Evolutionary conservation across 2,113 vertebrate genomes (phyloP), one percentile per base, ranked within the genome.

Genomic region (Scytalopus superciliaris): DNA sequence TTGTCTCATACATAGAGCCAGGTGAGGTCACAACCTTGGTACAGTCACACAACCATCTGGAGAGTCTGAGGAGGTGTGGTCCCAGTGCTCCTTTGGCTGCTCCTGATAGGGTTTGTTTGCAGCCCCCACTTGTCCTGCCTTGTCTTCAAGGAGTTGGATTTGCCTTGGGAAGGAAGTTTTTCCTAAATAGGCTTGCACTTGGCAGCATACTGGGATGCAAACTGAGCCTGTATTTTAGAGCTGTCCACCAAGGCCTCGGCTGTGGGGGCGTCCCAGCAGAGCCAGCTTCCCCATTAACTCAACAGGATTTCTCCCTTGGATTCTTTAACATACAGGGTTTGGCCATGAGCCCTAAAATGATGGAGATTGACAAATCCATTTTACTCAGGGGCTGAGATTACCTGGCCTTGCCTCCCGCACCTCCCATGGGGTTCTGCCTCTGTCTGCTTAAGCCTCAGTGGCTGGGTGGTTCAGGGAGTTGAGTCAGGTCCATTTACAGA

Each of bases 11-110:
- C 33, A 16, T 9, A 8, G 64, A 81, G 18, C 49, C 45, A 31
- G 60, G 27, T 50, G 70, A 22, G 64, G 35, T 53, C 40, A 25
- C 40, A 31, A 64, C 44, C 37, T 21, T n/a, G 40, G 27, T 30
- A 6, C 4, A 4, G 37, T 63, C 31, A 15, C n/a, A 21, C 14
- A 44, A 3, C 28, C 4, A 2, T 2, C 27, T 24, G 24, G 49
- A 30, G 44, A 40, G 31, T 23, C 62, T 0, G 0, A 24, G 82
- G 40, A 56, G 60, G 16, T 5, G 3, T 3, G 19, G 33, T 63
- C 83, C 52, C 52, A 22, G 25, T 14, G 8, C 57, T 66, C 11
- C 21, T 52, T 39, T 0, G 1, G 4, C 56, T 14, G 4, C 22
- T 60, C 19, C 52, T 18, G 50, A 35, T 30, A 23, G 33, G 25